A percentile compares a stretch with the other conserved stretches of the same genome.
These are phyloP conservation scores for Andrena hattorfiana DNA, from an alignment of 2,888 invertebrate genomes.

Conservation along the genomic window DNA sequence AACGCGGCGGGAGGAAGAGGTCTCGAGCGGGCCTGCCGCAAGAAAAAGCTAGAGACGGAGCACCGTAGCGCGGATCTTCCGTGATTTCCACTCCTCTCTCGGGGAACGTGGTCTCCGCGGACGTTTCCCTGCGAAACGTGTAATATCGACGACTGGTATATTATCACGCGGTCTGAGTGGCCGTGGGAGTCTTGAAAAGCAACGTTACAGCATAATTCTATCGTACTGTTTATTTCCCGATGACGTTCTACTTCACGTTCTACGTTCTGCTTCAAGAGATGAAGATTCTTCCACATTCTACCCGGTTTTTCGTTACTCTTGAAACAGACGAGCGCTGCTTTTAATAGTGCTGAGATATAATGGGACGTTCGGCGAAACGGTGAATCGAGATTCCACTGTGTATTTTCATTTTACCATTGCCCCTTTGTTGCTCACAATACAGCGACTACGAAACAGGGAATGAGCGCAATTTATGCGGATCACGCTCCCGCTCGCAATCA, in stretches of 20 bases:
- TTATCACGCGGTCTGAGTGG: neutral
- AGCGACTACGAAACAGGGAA: neutral
- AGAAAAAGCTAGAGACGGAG: slow-evolving; percentile 27
- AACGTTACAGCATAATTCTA: neutral
- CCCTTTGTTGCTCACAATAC: neutral
- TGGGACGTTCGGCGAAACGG: neutral
- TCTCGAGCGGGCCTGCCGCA: slow-evolving; percentile 9
- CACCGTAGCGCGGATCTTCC: slow-evolving; percentile 39
- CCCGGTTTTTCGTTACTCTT: no score
- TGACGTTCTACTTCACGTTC: no score
- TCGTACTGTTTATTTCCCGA: no score
- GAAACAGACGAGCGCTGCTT: no score
- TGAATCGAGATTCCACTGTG: neutral
- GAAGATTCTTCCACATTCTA: no score
- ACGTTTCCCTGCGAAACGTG: slow-evolving; percentile 5
- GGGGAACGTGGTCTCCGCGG: neutral
- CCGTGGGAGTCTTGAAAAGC: neutral
- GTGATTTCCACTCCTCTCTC: slow-evolving; percentile 47
- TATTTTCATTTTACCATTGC: neutral
- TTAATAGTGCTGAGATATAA: no score
- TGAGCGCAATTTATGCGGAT: neutral
- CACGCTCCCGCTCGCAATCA: slow-evolving; percentile 9
- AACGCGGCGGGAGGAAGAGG: slow-evolving; percentile 48
- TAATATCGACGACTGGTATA: neutral
- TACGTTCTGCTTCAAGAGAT: no score